Evolutionary conservation across 2,888 invertebrate genomes (phyloP).

Genomic region (Cyclophora albipunctata): DNA sequence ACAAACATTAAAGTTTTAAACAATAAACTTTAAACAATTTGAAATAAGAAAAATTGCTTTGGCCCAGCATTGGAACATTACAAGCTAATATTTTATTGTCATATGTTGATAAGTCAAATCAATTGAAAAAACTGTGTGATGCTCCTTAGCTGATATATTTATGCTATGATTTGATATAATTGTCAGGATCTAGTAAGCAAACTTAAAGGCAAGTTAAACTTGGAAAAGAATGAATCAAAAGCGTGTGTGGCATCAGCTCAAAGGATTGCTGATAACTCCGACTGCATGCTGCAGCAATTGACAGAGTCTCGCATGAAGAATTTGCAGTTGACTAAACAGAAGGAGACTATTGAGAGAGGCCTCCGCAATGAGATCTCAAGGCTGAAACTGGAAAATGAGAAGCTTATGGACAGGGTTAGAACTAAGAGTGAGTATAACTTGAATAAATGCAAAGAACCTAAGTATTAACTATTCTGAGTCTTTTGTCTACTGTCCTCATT

Average conservation of each 20-base stretch:
- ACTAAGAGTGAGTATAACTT: slow-evolving; percentile 42
- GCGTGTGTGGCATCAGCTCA: slow-evolving; percentile 64
- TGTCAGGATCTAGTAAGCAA: slow-evolving; percentile 40
- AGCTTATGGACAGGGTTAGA: slow-evolving; percentile 48
- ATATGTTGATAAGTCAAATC: too few relatives aligned
- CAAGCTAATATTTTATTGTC: too few relatives aligned
- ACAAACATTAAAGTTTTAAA: too few relatives aligned
- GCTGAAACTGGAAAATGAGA: slow-evolving; percentile 56
- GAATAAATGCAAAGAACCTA: too few relatives aligned
- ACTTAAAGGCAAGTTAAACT: slow-evolving; percentile 43
- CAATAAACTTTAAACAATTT: too few relatives aligned
- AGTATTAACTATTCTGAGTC: too few relatives aligned
- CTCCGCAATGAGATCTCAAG: slow-evolving; percentile 53
- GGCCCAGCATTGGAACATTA: too few relatives aligned
- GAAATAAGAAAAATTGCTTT: too few relatives aligned
- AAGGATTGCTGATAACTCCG: slow-evolving; percentile 56
- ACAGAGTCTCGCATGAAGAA: slow-evolving; percentile 45
- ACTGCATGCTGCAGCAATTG: slow-evolving; percentile 44
- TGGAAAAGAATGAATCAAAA: slow-evolving; percentile 57
- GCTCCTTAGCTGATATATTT: neutral
- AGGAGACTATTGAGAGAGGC: slow-evolving; percentile 47
- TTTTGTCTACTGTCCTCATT: too few relatives aligned
- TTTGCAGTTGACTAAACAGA: slow-evolving; percentile 51
- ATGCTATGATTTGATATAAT: neutral
- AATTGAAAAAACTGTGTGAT: neutral